These are phyloP conservation scores for Ctenodactylus gundi DNA, from an alignment of 2,113 vertebrate genomes.

Conservation along the genomic window DNA sequence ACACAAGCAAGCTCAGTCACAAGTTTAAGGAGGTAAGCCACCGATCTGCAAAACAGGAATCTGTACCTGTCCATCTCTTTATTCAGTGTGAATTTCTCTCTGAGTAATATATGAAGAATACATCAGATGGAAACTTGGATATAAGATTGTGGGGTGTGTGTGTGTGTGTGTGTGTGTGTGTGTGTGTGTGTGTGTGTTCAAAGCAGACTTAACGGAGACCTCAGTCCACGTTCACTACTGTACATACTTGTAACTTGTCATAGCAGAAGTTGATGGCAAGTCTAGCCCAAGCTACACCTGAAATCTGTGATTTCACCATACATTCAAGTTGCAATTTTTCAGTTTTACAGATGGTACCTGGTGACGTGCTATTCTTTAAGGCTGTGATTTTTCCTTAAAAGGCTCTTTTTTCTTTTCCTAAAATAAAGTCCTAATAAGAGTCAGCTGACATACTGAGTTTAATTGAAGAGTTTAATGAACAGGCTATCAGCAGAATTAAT, in stretches of 20 bases:
- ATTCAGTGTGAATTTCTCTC: background rate
- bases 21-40: constrained; percentile 96
- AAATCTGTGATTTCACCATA: background rate
- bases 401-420: background rate
- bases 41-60: rapidly evolving
- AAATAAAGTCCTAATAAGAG: constrained; percentile 1
- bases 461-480: constrained; percentile 1
- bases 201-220: background rate
- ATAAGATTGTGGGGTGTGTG: too few species aligned
- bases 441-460: constrained; percentile 11
- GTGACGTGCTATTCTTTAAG: background rate
- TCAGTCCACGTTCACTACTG: background rate
- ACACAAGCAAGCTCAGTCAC: constrained; percentile 96
- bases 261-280: background rate
- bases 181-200: constrained; percentile 8
- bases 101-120: background rate
- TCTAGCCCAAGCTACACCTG: background rate
- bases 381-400: constrained; percentile 17
- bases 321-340: background rate
- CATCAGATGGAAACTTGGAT: background rate
- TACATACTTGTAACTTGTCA: background rate
- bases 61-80: background rate
- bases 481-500: background rate
- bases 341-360: background rate
- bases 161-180: too few species aligned